Base-by-base conservation (phyloP, 1,140 invertebrate species). In the Maniola jurtina region DNA sequence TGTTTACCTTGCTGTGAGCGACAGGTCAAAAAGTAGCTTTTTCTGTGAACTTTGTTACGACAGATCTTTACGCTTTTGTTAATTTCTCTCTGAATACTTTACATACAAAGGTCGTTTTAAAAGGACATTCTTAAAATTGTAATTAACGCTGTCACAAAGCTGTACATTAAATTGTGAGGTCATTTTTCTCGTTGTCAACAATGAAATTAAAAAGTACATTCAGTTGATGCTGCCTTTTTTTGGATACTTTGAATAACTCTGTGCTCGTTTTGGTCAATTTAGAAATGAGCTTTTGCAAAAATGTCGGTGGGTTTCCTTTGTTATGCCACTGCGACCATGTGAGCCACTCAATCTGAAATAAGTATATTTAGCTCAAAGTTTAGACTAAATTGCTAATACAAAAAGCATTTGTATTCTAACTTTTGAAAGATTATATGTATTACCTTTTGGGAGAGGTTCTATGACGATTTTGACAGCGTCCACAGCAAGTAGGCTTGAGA, bases 391-490 rank as follows among this genome's bases (percentile, higher is more conserved):
- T 42, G 2, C 5, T 1, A 10, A 5, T 42, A 42, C 8, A 42
- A 42, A 42, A 42, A 42, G 8, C 8, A 42, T 42, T 25, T n/a
- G n/a, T n/a, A n/a, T 4, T 25, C 25, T 25, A 25, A 25, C 25
- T 25, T 25, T 25, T 25, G 25, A 25, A 25, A 25, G 25, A 25
- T 25, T 25, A 25, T 25, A n/a, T n/a, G n/a, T 25, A 25, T 83
- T 85, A 90, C 88, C 88, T 89, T 90, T 90, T 14, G 88, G 88
- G 2, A 90, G 76, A 36, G 88, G 88, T 76, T 90, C 88, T 75
- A 90, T 90, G 57, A 88, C 84, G 34, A 90, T 76, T 75, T 90
- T 90, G 25, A 90, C 79, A 48, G 83, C 85, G 54, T 76, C 73
- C 11, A 83, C 82, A 6, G 81, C 77, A 16, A 77, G 63, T 25